phyloP scores from a whole-genome alignment of 2,797 vertebrate species.

The Alosa sapidissima region DNA sequence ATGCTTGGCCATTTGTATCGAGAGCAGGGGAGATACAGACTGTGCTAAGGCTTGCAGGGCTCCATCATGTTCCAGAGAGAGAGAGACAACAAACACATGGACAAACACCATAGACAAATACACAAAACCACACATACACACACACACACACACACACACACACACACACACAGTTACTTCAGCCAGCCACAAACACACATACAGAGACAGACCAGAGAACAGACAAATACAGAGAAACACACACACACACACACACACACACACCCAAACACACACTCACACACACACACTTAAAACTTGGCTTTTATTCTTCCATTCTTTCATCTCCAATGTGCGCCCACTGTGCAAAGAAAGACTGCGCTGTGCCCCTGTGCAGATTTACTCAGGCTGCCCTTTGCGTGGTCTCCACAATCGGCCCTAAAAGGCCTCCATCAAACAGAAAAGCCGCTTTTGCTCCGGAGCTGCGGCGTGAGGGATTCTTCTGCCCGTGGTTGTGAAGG shows the following conservation, averaged over 20 bases:
- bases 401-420: constrained; percentile 1
- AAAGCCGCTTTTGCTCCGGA: background rate
- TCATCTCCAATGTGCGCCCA: background rate
- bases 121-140: no score
- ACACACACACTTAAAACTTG: constrained; percentile 30
- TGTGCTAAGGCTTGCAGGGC: background rate
- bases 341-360: background rate
- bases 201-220: background rate
- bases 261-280: no score
- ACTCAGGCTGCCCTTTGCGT: constrained; percentile 13
- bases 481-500: background rate
- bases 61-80: background rate
- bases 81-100: background rate
- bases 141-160: background rate
- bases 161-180: constrained; percentile 18
- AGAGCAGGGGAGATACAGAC: background rate
- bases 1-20: background rate
- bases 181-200: background rate
- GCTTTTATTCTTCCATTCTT: constrained; percentile 12
- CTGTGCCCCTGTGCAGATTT: constrained; percentile 16
- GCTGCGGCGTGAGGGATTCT: background rate
- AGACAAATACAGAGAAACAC: background rate
- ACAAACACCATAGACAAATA: background rate
- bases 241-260: constrained; percentile 33
- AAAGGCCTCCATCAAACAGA: background rate